Evolutionary conservation across 2,113 vertebrate genomes (phyloP).

Genomic region (Aspidoscelis tigris): DNA sequence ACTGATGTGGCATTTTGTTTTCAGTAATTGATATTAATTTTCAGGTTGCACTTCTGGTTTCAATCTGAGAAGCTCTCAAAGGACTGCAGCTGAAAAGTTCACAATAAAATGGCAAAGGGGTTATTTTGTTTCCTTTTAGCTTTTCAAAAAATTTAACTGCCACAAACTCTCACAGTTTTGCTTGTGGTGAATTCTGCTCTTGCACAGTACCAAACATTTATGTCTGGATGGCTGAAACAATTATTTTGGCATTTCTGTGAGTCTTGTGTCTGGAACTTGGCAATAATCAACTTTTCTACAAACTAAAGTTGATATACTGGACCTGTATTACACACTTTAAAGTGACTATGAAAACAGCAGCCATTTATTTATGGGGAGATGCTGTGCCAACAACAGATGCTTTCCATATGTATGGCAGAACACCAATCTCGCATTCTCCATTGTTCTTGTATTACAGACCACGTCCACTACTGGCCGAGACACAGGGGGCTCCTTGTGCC

Average conservation of each 20-base stretch:
- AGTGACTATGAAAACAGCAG: conserved; percentile 52
- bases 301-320: conserved; percentile 64
- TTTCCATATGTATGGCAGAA: conserved; percentile 64
- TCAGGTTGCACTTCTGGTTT: conserved; percentile 64
- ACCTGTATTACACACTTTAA: conserved; percentile 51
- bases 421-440: conserved; percentile 51
- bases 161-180: conserved; percentile 66
- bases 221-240: conserved; percentile 52
- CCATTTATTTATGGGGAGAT: conserved; percentile 47
- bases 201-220: conserved; percentile 62
- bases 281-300: conserved; percentile 59
- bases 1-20: conserved; percentile 65
- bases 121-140: conserved; percentile 69
- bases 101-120: conserved; percentile 58
- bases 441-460: conserved; percentile 63
- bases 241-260: conserved; percentile 58
- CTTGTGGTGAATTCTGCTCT: conserved; percentile 62
- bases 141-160: conserved; percentile 60
- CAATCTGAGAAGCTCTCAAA: conserved; percentile 55
- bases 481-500: background rate
- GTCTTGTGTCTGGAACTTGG: conserved; percentile 53
- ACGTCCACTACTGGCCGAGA: conserved; percentile 45
- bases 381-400: conserved; percentile 61
- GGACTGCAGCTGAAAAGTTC: conserved; percentile 60
- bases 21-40: conserved; percentile 68